Base-by-base conservation (phyloP, 2,888 invertebrate genomes). In the Tillus elongatus region DNA sequence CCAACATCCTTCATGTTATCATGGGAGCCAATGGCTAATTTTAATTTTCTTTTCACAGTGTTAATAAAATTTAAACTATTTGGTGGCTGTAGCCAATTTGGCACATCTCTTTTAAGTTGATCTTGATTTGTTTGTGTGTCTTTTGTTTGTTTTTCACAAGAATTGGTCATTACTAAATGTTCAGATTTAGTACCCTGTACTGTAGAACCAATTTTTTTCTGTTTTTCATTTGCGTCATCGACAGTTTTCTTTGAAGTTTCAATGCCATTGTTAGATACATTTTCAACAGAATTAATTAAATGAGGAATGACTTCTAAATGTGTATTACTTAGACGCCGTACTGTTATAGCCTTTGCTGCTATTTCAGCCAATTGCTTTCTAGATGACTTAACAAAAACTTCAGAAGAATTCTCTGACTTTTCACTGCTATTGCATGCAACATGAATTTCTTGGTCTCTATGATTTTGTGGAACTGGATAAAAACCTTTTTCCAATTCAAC, bases 21-120 rank as follows among this genome's bases (percentile, higher is more conserved):
- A 26, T 52, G 52, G 3, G 49, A 45, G 40, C 50, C 55, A 13
- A 54, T 40, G 3, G 53, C 57, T 29, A 53, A 44, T 37, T 63
- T 57, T 4, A 76, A 55, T 50, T 80, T 79, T 42, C 69, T 64
- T 46, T 73, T 72, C 4, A 74, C 72, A 30, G 72, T 75, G 52
- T 67, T 72, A 29, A 76, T 72, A 50, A 77, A 75, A 50, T 75
- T 75, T 46, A 74, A 74, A 10, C 76, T 75, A 12, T 24, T 42
- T 2, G 60, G 56, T 3, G 61, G 58, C 42, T 60, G 58, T n/a
- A 69, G 45, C 66, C 64, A 68, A 36, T 50, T 52, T 1, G 65
- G 61, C 10, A 36, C 34, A 30, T 44, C 34, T 15, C 13, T 9
- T 33, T 33, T 8, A 2, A 2, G 14, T 6, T 33, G 13, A 30